Evolutionary conservation across 2,797 vertebrate species (phyloP).

Genomic region (Amblyraja radiata): DNA sequence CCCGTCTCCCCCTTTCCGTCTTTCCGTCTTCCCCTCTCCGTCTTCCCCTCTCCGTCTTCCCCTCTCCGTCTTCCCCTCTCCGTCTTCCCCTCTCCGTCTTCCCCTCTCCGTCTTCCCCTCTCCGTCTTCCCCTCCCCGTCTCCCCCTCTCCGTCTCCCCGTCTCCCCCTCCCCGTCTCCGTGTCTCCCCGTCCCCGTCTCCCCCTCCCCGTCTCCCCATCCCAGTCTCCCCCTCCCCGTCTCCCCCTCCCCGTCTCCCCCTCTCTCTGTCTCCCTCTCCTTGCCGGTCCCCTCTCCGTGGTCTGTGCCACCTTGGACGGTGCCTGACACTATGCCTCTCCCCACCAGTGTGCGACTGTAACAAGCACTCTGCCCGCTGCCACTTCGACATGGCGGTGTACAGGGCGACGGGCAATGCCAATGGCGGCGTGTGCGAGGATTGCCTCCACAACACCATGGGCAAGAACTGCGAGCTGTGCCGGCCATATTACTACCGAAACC

Average conservation of each 20-base stretch:
- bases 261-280: no score
- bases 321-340: not conserved
- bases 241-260: no score
- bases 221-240: no score
- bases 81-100: no score
- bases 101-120: no score
- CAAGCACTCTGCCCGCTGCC: constrained; percentile 52
- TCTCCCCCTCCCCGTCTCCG: not conserved
- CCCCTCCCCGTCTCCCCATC: no score
- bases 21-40: not conserved
- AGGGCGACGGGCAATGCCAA: constrained; percentile 25
- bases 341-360: constrained; percentile 65
- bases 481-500: constrained; percentile 65
- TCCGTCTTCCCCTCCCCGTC: no score
- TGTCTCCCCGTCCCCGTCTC: not conserved
- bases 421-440: constrained; percentile 46
- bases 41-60: not conserved
- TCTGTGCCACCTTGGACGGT: no score
- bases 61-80: not conserved
- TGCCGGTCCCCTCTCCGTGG: no score
- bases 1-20: no score
- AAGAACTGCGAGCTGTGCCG: constrained; percentile 62
- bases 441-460: constrained; percentile 71
- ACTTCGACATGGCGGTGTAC: constrained; percentile 39
- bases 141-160: not conserved